Evolutionary conservation across 2,888 invertebrate genomes (phyloP).

Genomic region (Clistopyga incitator): DNA sequence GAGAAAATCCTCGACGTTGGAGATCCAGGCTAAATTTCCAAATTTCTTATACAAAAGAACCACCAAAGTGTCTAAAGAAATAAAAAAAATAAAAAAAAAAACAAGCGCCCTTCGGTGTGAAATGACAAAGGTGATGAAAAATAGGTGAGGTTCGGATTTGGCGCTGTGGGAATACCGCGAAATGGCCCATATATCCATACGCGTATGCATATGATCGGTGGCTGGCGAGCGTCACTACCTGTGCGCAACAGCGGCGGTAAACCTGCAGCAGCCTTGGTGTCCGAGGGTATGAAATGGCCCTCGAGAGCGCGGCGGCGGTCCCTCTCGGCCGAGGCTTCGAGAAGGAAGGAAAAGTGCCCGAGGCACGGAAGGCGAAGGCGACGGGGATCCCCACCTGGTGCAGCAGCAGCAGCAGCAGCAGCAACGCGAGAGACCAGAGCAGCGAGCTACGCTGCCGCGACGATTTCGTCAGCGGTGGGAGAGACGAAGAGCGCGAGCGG

Average conservation of each 20-base stretch:
- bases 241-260: conserved; percentile 56
- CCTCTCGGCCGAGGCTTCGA: conserved; percentile 26
- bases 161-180: too few species aligned
- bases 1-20: too few species aligned
- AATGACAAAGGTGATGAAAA: too few species aligned
- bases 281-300: conserved; percentile 64
- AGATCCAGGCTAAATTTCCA: too few species aligned
- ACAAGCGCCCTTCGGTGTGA: too few species aligned
- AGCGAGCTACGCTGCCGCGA: conserved; percentile 43
- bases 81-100: too few species aligned
- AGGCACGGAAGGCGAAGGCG: conserved; percentile 69
- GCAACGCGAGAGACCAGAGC: conserved; percentile 35
- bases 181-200: not conserved
- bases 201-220: not conserved
- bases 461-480: conserved; percentile 49
- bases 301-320: conserved; percentile 45
- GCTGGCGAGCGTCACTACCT: conserved; percentile 50
- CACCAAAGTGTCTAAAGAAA: too few species aligned
- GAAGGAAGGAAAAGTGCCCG: conserved; percentile 65
- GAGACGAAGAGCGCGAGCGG: conserved; percentile 45
- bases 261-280: conserved; percentile 56
- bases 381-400: conserved; percentile 66
- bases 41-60: too few species aligned
- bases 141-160: too few species aligned
- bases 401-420: conserved; percentile 47